phyloP scores from a whole-genome alignment of 2,113 vertebrate genomes.

The Cyprinodon brontotheroides region DNA sequence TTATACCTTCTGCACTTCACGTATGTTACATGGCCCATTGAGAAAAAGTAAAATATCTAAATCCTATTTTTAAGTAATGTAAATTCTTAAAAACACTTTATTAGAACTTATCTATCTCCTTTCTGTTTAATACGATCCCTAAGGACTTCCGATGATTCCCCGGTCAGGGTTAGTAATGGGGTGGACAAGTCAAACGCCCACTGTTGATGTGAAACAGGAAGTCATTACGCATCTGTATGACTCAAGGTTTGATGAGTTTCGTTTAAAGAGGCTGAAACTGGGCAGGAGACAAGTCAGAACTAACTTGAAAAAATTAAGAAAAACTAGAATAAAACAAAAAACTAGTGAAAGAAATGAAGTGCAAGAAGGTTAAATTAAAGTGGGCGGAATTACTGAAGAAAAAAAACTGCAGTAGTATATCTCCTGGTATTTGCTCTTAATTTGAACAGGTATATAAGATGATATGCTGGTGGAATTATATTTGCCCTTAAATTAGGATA shows the following conservation, averaged over 20 bases:
- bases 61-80: too few species aligned
- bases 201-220: neutral
- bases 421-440: too few species aligned
- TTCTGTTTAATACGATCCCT: neutral
- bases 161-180: neutral
- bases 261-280: slow-evolving; percentile 4
- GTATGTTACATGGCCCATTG: too few species aligned
- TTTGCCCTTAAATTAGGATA: too few species aligned
- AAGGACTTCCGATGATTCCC: neutral
- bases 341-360: slow-evolving; percentile 10
- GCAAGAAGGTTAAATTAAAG: slow-evolving; percentile 1
- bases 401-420: too few species aligned
- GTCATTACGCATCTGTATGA: neutral
- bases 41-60: too few species aligned
- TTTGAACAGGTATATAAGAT: too few species aligned
- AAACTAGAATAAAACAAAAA: slow-evolving; percentile 18
- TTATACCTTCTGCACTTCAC: too few species aligned
- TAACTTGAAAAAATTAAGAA: slow-evolving; percentile 9
- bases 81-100: neutral
- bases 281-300: neutral
- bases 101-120: neutral
- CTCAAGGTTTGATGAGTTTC: neutral
- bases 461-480: too few species aligned
- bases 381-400: too few species aligned
- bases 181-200: neutral